A percentile compares a stretch with the other conserved stretches of the same genome.
phyloP scores from a whole-genome alignment of 1,140 invertebrate species.

The Eumeta japonica region DNA sequence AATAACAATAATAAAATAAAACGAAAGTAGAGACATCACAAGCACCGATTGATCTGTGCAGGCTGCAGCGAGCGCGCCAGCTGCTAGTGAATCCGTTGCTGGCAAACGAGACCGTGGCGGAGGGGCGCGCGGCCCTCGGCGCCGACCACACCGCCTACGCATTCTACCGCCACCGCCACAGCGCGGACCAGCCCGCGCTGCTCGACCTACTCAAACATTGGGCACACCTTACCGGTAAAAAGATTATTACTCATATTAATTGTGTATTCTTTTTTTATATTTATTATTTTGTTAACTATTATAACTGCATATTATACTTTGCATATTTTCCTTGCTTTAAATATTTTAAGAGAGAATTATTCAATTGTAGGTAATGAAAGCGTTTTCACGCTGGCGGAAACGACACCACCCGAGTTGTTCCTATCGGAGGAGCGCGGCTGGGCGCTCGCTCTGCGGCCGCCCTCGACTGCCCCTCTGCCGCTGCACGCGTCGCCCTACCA shows the following conservation, averaged over 20 bases:
- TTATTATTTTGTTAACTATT: no score
- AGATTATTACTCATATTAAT: not conserved
- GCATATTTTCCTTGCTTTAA: no score
- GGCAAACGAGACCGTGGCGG: slow-evolving; percentile 43
- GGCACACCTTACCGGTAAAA: slow-evolving; percentile 19
- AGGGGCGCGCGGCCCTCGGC: slow-evolving; percentile 15
- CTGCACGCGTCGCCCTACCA: not conserved
- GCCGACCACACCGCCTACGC: slow-evolving; percentile 51
- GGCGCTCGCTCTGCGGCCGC: slow-evolving; percentile 13
- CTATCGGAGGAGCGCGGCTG: slow-evolving; percentile 12
- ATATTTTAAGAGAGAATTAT: no score
- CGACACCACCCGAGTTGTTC: slow-evolving; percentile 16
- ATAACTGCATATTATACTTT: no score
- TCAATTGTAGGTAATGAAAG: no score
- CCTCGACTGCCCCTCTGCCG: slow-evolving; percentile 12
- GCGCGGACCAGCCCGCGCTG: slow-evolving; percentile 60
- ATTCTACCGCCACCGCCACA: slow-evolving; percentile 62
- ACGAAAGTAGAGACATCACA: not conserved
- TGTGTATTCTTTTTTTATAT: not conserved
- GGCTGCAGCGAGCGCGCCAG: slow-evolving; percentile 64
- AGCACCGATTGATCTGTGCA: slow-evolving; percentile 8
- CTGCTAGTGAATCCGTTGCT: slow-evolving; percentile 62
- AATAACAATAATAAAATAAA: not conserved
- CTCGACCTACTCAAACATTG: slow-evolving; percentile 61
- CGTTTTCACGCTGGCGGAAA: slow-evolving; percentile 28